phyloP scores from a whole-genome alignment of 2,797 vertebrate species.

The Rhynchonycteris naso region DNA sequence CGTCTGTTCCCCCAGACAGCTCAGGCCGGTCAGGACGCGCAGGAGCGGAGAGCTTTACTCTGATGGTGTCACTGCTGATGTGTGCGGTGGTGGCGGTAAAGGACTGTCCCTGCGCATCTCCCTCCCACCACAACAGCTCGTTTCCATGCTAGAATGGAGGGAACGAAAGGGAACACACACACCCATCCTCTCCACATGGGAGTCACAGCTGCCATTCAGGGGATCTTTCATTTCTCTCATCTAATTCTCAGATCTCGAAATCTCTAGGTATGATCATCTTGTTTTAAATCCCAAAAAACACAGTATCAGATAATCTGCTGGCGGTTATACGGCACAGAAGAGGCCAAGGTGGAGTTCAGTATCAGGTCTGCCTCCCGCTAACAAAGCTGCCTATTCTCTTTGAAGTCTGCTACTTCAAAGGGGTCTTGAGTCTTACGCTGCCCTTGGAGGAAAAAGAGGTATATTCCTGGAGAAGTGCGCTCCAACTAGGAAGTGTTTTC shows the following conservation, averaged over 20 bases:
- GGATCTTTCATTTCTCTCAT: neutral
- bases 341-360: neutral
- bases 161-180: neutral
- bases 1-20: neutral
- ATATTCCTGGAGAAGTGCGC: neutral
- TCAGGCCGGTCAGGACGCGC: neutral
- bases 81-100: neutral
- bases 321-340: neutral
- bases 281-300: neutral
- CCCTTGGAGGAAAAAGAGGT: neutral
- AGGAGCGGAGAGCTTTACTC: too few species aligned
- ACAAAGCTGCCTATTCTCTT: neutral
- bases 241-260: neutral
- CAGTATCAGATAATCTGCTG: neutral
- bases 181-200: neutral
- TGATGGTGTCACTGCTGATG: rapidly evolving
- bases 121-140: neutral
- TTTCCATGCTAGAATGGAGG: neutral
- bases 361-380: neutral
- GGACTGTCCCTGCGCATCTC: neutral
- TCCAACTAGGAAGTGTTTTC: neutral
- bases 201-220: neutral
- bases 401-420: neutral
- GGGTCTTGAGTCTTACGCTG: neutral
- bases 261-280: neutral